Conservation (phyloP, 2,113 vertebrate species). For the Coracopsis vasa region DNA sequence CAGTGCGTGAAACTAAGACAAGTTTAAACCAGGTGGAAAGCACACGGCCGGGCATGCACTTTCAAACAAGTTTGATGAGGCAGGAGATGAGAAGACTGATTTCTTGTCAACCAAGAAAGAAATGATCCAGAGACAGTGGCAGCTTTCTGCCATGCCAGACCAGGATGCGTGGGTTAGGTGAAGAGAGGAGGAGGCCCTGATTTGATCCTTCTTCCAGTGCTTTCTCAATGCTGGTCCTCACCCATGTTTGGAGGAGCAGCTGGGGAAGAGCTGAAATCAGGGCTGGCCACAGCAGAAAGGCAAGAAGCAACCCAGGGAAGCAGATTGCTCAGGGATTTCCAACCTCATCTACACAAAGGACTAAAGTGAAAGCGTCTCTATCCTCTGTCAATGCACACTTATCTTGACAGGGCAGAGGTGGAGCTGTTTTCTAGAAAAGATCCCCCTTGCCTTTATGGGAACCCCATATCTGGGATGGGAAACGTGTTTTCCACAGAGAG, state of each 20-base stretch:
- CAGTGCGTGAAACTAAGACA: not conserved
- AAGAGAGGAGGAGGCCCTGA: rapidly evolving
- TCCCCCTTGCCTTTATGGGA: not conserved
- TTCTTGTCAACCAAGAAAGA: not conserved
- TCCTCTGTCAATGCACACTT: rapidly evolving
- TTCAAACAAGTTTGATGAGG: not conserved
- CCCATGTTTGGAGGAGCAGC: not conserved
- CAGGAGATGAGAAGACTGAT: not conserved
- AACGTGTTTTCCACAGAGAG: rapidly evolving
- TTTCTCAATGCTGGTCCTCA: not conserved
- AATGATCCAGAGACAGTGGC: not conserved
- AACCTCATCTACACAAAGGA: rapidly evolving
- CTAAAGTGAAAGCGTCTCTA: not conserved
- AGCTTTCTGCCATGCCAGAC: rapidly evolving
- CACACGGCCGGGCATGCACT: not conserved
- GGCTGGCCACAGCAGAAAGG: not conserved
- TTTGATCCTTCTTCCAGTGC: not conserved
- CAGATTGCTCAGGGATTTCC: not conserved
- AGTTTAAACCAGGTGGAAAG: not conserved
- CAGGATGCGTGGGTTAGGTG: not conserved
- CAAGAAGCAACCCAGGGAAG: not conserved
- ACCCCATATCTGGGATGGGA: not conserved
- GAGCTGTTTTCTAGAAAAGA: not conserved
- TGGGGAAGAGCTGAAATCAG: not conserved
- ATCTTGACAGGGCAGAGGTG: not conserved